phyloP scores from a whole-genome alignment of 2,113 vertebrate species.

The Brienomyrus brachyistius region DNA sequence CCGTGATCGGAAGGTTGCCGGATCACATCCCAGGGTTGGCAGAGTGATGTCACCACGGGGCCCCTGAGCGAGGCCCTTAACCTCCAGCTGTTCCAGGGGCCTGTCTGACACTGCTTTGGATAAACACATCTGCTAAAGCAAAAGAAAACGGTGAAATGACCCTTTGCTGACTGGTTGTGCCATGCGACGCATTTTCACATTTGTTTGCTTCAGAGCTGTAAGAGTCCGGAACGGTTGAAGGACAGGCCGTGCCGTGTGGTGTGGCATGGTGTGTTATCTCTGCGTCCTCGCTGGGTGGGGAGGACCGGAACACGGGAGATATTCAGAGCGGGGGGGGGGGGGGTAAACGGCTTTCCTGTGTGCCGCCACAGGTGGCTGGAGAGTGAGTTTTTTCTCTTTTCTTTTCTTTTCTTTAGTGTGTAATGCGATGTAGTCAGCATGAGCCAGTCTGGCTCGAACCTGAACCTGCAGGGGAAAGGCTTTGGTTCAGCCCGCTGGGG shows the following conservation, averaged over 20 bases:
- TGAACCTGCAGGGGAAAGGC: background rate
- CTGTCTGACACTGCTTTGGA: background rate
- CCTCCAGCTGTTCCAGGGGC: background rate
- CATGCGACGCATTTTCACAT: background rate
- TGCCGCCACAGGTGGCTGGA: constrained; percentile 3
- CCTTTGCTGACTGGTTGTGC: background rate
- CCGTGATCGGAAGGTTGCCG: background rate
- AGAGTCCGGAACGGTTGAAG: background rate
- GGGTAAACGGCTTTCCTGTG: constrained; percentile 12
- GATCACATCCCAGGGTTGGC: background rate
- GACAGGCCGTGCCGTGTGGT: background rate
- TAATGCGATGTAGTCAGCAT: background rate
- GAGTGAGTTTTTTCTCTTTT: background rate
- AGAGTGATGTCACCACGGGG: background rate
- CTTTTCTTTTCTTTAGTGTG: background rate
- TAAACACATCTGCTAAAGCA: background rate
- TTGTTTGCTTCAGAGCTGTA: background rate
- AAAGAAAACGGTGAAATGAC: background rate
- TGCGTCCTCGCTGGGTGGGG: background rate
- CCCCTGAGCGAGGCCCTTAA: background rate
- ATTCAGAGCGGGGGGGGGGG: background rate
- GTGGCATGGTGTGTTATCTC: background rate
- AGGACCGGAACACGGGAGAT: background rate
- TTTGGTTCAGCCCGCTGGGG: background rate
- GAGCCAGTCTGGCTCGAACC: background rate